Percentiles rank a stretch among this genome's conserved stretches.
Conservation (phyloP, 2,113 vertebrate species). For the Chrysochloris asiatica region DNA sequence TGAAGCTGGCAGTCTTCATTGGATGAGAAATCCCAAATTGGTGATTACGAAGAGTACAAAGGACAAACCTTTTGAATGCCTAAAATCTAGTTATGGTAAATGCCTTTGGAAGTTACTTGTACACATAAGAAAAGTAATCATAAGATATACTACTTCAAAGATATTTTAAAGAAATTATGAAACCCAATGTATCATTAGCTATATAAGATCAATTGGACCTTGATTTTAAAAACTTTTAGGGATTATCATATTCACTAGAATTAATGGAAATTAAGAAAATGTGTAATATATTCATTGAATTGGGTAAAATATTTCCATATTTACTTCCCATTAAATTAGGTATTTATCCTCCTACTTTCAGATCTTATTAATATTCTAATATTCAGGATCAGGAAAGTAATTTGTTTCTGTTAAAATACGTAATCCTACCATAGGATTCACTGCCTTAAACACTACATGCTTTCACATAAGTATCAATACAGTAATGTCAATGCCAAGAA, state of each 20-base stretch:
- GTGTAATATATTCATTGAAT: not conserved
- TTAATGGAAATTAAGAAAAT: slow-evolving; percentile 46
- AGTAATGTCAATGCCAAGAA: not conserved
- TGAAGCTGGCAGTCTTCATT: no score
- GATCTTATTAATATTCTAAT: not conserved
- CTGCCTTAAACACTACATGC: not conserved
- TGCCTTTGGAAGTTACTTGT: not conserved
- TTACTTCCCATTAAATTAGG: not conserved
- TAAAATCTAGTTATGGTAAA: not conserved
- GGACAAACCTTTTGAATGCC: not conserved
- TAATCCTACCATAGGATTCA: not conserved
- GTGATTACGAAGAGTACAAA: not conserved
- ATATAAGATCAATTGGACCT: not conserved
- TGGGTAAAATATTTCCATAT: slow-evolving; percentile 36
- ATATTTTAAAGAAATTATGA: slow-evolving; percentile 22
- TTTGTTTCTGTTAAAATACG: slow-evolving; percentile 27
- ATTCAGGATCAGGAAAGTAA: slow-evolving; percentile 17
- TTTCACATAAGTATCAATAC: slow-evolving; percentile 3
- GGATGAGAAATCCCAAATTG: not conserved
- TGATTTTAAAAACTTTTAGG: not conserved
- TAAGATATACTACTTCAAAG: slow-evolving; percentile 8
- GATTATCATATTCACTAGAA: not conserved
- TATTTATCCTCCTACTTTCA: not conserved
- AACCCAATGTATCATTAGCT: slow-evolving; percentile 4
- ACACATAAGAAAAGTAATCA: not conserved